Evolutionary conservation across 2,113 vertebrate genomes (phyloP).

Genomic region (Melanocharis versteri): DNA sequence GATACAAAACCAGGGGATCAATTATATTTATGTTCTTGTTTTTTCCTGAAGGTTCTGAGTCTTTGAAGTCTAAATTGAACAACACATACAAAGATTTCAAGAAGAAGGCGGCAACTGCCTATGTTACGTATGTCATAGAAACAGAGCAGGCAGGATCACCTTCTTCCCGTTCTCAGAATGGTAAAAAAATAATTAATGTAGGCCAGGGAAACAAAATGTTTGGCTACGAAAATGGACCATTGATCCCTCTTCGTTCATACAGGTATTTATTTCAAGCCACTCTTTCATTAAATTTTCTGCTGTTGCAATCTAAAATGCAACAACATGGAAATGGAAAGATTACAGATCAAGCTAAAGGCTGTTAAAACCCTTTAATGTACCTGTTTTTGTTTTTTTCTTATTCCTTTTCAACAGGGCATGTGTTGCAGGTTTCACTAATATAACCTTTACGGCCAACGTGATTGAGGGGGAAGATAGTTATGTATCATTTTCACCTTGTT

Average conservation of each 20-base stretch:
- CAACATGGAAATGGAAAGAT: not conserved
- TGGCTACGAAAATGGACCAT: conserved; percentile 68
- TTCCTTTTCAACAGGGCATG: conserved; percentile 54
- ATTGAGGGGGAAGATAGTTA: conserved; percentile 64
- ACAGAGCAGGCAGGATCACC: not conserved
- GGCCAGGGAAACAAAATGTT: conserved; percentile 39
- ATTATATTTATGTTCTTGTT: not conserved
- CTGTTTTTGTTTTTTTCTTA: not conserved
- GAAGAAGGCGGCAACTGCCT: conserved; percentile 26
- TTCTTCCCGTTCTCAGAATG: not conserved
- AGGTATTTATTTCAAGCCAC: conserved; percentile 52
- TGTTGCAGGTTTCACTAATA: conserved; percentile 76
- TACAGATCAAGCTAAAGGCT: not conserved
- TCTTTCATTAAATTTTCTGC: not conserved
- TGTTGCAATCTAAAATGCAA: not conserved
- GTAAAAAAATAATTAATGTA: conserved; percentile 36
- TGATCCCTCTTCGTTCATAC: conserved; percentile 70
- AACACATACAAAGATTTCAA: conserved; percentile 72
- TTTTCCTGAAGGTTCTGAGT: not conserved
- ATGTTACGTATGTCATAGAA: conserved; percentile 62
- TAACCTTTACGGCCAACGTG: not conserved
- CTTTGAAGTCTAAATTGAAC: conserved; percentile 39
- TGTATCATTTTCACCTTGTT: conserved; percentile 65
- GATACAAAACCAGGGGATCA: not conserved
- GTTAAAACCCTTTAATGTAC: not conserved